Percentiles rank a stretch among this genome's conserved stretches.
Conservation (phyloP, 2,888 invertebrate species). For the Ophion obscuratus region DNA sequence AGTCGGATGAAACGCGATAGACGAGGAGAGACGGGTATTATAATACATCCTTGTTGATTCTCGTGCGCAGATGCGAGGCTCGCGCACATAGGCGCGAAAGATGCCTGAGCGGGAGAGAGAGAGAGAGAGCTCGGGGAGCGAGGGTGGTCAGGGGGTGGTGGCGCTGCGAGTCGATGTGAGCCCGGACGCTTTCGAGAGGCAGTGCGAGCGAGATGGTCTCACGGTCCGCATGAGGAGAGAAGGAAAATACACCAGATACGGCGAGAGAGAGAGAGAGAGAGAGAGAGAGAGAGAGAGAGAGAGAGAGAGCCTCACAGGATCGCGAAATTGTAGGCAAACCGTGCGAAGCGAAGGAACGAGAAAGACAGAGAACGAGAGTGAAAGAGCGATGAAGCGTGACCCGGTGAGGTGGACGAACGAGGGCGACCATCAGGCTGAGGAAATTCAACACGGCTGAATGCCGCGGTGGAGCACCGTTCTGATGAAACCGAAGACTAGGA, state of each 20-base stretch:
- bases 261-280: too few species aligned
- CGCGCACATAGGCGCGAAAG: constrained; percentile 68
- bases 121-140: constrained; percentile 11
- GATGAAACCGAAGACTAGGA: not conserved
- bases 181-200: constrained; percentile 26
- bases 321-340: constrained; percentile 35
- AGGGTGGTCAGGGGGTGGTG: not conserved
- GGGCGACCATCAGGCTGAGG: constrained; percentile 45
- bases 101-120: constrained; percentile 46
- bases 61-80: constrained; percentile 66
- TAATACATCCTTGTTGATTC: constrained; percentile 58
- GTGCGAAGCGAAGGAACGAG: constrained; percentile 18
- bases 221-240: too few species aligned
- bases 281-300: too few species aligned
- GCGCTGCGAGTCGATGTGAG: constrained; percentile 59
- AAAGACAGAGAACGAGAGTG: constrained; percentile 45
- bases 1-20: constrained; percentile 53
- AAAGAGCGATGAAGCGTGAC: constrained; percentile 57
- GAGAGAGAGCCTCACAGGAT: constrained; percentile 31
- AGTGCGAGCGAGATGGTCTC: constrained; percentile 4
- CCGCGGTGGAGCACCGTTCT: constrained; percentile 35
- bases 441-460: constrained; percentile 55
- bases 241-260: too few species aligned
- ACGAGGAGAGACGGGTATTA: constrained; percentile 58
- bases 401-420: constrained; percentile 65